Base-by-base conservation (phyloP, 2,888 invertebrate genomes). In the Synergus japonicus region DNA sequence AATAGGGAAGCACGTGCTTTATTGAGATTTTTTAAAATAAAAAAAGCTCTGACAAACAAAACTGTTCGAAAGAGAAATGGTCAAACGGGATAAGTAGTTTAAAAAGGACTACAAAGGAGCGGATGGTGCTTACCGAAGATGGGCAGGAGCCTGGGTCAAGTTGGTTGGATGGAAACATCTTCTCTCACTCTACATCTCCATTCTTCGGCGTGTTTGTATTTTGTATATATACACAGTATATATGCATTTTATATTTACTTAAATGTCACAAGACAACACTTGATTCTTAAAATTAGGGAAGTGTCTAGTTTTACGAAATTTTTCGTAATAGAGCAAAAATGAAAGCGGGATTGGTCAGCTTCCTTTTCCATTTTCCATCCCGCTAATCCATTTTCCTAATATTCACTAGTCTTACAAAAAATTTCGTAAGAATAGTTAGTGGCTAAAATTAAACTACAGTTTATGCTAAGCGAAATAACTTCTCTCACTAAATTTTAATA, bases 61-160 rank as follows among this genome's bases (percentile, higher is more conserved):
- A 37, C 9, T 73, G 54, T 54, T 73, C 15, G 37, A 79, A 83
- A 83, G 63, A 79, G 82, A 85, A 85, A 82, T 84, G 85, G 89
- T 91, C 87, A 87, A 90, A 89, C 85, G 87, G 91, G 91, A 90
- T 89, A 88, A 91, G 91, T 91, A 91, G 90, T 89, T 92, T 91
- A 91, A 84, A 92, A 83, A 90, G 92, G 92, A 92, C 89, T 91
- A 91, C 90, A 88, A 89, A 91, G 92, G 92, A 92, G 86, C 86
- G 92, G 92, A 90, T 92, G 90, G 92, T 92, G 92, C 92, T 92
- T 92, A 92, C 92, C 92, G 89, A 91, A 91, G 88, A 91, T 88
- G 91, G 92, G 90, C 92, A 91, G 92, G 92, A 92, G 89, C 91
- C 89, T 91, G 91, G 92, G 90, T 91, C 91, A 91, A 92, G 92